Base-by-base conservation (phyloP, 2,888 invertebrate genomes). In the Sepiola atlantica region DNA sequence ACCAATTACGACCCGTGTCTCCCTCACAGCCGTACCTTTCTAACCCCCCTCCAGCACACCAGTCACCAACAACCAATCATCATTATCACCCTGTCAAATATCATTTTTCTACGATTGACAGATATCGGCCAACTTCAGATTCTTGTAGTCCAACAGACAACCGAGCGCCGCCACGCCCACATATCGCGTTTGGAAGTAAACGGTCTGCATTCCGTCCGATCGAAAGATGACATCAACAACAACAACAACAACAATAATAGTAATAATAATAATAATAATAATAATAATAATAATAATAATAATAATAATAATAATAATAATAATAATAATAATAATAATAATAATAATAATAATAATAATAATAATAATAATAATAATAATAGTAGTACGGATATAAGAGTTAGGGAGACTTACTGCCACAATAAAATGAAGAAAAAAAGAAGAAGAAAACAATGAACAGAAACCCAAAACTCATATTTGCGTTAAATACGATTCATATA, bases 131-230 rank as follows among this genome's bases (percentile, higher is more conserved):
- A n/a, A n/a, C 54, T 92, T 20, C 32, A 32, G 32, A 18, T 32
- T 77, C 77, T n/a, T 77, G n/a, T n/a, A 77, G 77, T 32, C 20
- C 94, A 8, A 35, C 35, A n/a, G 3, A n/a, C 32, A 24, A 94
- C 35, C 18, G 20, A 55, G 93, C 35, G 6, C 54, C 91, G 55
- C 91, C 61, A 18, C 90, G 92, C 35, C 90, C 35, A 28, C 90
- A 35, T 32, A 28, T 94, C 10, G 12, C 94, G 0, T 90, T 94
- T 35, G 94, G 94, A 8, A 93, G 94, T n/a, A 93, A 94, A 93
- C 93, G 93, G 90, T 94, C 94, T 28, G 94, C 94, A 16, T 94
- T 94, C 45, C 93, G 91, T 6, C 94, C 93, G 10, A 54, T 94
- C 24, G 94, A 93, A 21, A 94, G 92, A 92, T 55, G 54, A 77